Evolutionary conservation across 1,140 invertebrate species (phyloP).

Genomic region (Temnothorax longispinosus): DNA sequence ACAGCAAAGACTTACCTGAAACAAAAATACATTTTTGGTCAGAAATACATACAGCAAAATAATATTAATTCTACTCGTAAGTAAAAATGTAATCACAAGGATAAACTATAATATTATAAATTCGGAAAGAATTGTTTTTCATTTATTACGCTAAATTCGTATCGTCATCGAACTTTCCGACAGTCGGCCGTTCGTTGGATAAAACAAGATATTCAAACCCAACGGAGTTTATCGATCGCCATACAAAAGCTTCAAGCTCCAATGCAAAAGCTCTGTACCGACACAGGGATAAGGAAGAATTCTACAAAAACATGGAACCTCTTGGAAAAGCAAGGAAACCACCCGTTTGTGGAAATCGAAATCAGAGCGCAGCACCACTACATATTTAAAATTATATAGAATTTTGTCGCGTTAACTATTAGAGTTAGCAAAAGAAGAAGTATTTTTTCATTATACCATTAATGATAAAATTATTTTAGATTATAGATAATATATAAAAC

Average conservation of each 20-base stretch:
- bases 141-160: background rate
- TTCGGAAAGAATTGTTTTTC: background rate
- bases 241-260: background rate
- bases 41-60: background rate
- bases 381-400: background rate
- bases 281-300: slow-evolving; percentile 57
- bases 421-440: background rate
- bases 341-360: background rate
- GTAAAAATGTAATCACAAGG: background rate
- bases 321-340: slow-evolving; percentile 5
- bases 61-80: background rate
- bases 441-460: background rate
- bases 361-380: slow-evolving; percentile 48
- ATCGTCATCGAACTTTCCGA: slow-evolving; percentile 23
- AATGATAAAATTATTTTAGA: background rate
- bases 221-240: slow-evolving; percentile 43
- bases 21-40: slow-evolving; percentile 38
- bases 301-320: slow-evolving; percentile 16
- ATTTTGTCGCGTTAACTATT: background rate
- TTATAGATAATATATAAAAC: background rate
- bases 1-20: slow-evolving; percentile 61
- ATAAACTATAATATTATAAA: background rate
- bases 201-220: slow-evolving; percentile 15
- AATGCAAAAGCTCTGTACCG: slow-evolving; percentile 39
- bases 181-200: slow-evolving; percentile 20